Conservation (phyloP, 2,888 invertebrate genomes). For the Acholoe squamosa region DNA sequence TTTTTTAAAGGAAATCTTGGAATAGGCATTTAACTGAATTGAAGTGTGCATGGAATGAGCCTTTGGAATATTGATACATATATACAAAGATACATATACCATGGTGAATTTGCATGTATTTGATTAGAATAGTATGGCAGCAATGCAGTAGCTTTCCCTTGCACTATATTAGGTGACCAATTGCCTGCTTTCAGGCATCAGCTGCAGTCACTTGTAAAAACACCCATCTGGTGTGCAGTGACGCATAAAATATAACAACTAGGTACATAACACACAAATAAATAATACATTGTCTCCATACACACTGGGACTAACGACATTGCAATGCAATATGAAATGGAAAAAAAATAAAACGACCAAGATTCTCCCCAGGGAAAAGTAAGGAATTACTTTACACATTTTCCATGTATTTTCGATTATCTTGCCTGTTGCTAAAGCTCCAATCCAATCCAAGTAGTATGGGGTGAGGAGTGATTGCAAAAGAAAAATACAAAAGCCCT, state of each 20-base stretch:
- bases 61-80: conserved; percentile 45
- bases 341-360: background rate
- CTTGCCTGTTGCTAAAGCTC: background rate
- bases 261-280: conserved; percentile 57
- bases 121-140: background rate
- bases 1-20: conserved; percentile 4
- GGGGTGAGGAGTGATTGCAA: conserved; percentile 1
- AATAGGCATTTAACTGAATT: conserved; percentile 20
- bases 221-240: conserved; percentile 4
- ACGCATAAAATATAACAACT: conserved; percentile 43
- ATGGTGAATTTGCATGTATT: conserved; percentile 18
- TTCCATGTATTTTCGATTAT: background rate
- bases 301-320: conserved; percentile 56
- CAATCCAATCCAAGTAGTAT: background rate
- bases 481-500: background rate
- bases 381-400: background rate
- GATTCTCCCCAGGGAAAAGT: background rate
- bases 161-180: conserved; percentile 8
- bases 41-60: conserved; percentile 51
- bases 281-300: conserved; percentile 57
- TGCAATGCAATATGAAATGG: background rate
- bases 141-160: conserved; percentile 43
- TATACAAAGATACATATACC: conserved; percentile 34
- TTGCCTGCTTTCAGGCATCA: background rate
- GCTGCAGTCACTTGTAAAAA: conserved; percentile 8